These are phyloP conservation scores for Tetheella fluctuosa DNA, from an alignment of 2,888 invertebrate species.

Conservation along the genomic window DNA sequence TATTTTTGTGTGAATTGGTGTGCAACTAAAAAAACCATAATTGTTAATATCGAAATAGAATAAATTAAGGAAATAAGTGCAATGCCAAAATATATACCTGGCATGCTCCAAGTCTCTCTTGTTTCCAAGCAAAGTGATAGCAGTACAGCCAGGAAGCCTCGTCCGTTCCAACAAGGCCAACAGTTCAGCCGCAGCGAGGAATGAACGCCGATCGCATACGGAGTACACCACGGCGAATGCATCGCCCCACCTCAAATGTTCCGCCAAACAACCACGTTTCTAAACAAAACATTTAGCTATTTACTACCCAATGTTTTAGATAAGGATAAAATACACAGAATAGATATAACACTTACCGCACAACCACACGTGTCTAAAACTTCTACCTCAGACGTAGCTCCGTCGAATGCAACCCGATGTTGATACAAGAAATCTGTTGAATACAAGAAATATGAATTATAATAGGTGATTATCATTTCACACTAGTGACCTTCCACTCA, in stretches of 20 bases:
- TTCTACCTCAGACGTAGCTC: conserved; percentile 90
- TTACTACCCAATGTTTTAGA: conserved; percentile 7
- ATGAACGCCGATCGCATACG: conserved; percentile 90
- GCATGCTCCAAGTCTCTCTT: conserved; percentile 92
- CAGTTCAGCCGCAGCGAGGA: conserved; percentile 89
- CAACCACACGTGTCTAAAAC: conserved; percentile 91
- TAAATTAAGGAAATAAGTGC: neutral
- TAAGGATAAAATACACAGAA: conserved; percentile 11
- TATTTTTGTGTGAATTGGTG: no score
- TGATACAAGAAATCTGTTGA: conserved; percentile 89
- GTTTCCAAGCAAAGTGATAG: conserved; percentile 91
- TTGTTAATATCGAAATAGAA: neutral
- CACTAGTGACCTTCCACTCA: conserved; percentile 25
- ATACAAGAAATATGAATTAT: conserved; percentile 10
- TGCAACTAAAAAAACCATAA: no score
- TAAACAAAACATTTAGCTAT: conserved; percentile 56
- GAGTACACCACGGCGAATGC: conserved; percentile 93
- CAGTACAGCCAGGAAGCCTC: conserved; percentile 89
- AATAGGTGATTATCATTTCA: conserved; percentile 14
- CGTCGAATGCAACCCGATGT: conserved; percentile 90
- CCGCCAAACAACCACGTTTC: conserved; percentile 90
- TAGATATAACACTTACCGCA: conserved; percentile 84
- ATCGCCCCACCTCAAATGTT: conserved; percentile 92
- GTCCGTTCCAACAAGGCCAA: conserved; percentile 88
- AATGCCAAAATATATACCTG: conserved; percentile 74